Base-by-base conservation (phyloP, 2,888 invertebrate genomes). In the Mantis religiosa region DNA sequence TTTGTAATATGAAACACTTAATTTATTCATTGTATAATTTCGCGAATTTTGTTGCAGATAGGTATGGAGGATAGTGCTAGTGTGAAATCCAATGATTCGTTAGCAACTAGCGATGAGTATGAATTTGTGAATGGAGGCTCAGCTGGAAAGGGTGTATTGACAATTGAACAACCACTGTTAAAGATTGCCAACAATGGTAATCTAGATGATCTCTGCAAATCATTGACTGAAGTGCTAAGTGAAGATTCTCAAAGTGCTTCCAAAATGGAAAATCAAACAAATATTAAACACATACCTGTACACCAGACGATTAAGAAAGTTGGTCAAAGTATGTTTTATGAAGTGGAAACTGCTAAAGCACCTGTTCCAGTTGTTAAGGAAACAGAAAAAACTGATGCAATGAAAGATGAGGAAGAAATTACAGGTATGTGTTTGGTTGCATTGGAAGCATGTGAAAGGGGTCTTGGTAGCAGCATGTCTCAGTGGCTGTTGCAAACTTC, bases 331-430 rank as follows among this genome's bases (percentile, higher is more conserved):
- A 93, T 93, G 90, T 95, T 94, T 91, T 95, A 94, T 90, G 94
- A 94, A 86, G 92, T 93, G 84, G 91, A 91, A 89, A 91, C 92
- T 8, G 92, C 92, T 28, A 89, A 89, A 81, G 28, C 84, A 3
- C 91, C 91, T 28, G 91, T 92, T 41, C 92, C 94, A 15, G 91
- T 92, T 28, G 12, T 41, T 20, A 85, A 88, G 41, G 89, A 89
- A 28, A 86, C 81, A 6, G 97, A 97, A 93, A 97, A 97, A 92
- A 96, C 96, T 91, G 97, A 97, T 92, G 94, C 95, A 90, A 97
- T 97, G 96, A 97, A 97, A 92, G 96, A 96, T 91, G 97, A 96
- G 90, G 96, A 96, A 88, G 54, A 71, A 71, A 71, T 97, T 97
- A 15, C 54, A 71, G 54, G 54, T 71, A 71, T 71, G 25, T 20